phyloP scores from a whole-genome alignment of 1,140 invertebrate genomes.

The Pantala flavescens region DNA sequence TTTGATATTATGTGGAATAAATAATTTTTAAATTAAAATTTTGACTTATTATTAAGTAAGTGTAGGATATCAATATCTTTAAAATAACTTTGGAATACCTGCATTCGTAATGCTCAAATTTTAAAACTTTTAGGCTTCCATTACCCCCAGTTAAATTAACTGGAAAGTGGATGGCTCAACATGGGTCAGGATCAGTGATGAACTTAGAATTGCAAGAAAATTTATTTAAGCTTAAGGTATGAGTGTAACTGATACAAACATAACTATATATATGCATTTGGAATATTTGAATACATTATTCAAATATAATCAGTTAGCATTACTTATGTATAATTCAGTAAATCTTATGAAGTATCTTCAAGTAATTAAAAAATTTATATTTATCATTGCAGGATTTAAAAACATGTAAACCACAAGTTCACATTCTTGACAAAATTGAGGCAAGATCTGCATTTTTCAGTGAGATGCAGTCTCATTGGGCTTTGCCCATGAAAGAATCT shows the following conservation, averaged over 20 bases:
- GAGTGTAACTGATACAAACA: no score
- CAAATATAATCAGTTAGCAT: no score
- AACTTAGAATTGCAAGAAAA: constrained; percentile 32
- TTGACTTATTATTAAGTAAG: background rate
- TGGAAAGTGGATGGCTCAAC: constrained; percentile 36
- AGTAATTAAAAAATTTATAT: no score
- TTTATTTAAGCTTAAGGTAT: constrained; percentile 30
- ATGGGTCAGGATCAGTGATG: constrained; percentile 15
- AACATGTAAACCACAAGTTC: background rate
- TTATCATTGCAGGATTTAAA: background rate
- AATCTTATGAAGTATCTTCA: no score
- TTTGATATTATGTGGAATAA: background rate
- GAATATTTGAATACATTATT: no score
- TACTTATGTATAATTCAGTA: no score
- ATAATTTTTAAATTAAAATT: constrained; percentile 13
- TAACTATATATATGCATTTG: background rate
- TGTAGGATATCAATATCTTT: background rate
- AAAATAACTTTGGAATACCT: background rate
- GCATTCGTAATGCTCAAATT: constrained; percentile 14
- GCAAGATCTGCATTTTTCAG: constrained; percentile 42
- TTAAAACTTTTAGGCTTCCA: constrained; percentile 33
- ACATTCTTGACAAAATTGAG: constrained; percentile 39
- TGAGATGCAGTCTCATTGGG: constrained; percentile 47
- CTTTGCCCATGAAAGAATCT: constrained; percentile 41
- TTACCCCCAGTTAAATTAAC: constrained; percentile 36